A percentile compares a stretch with the other conserved stretches of the same genome.
These are phyloP conservation scores for Ophion ellenae DNA, from an alignment of 2,888 invertebrate genomes.

Conservation along the genomic window DNA sequence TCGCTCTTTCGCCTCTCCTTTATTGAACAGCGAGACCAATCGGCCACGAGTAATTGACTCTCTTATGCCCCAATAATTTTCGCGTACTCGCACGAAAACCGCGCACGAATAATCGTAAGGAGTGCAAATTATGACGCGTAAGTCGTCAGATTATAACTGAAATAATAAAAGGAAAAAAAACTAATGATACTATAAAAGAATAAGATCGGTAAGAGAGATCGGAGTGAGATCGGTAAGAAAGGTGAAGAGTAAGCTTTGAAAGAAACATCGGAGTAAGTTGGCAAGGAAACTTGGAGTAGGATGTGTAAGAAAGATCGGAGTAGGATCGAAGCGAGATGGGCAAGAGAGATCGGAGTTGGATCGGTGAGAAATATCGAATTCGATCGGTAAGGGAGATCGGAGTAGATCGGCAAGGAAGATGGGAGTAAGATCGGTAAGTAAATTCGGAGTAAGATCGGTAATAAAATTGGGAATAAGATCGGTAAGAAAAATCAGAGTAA, in stretches of 20 bases:
- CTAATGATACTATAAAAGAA: background rate
- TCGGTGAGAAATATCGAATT: background rate
- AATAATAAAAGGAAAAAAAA: background rate
- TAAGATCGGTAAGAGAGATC: background rate
- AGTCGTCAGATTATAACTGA: background rate
- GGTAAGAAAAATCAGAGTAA: no score
- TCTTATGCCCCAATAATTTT: constrained; percentile 26
- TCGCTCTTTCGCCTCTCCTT: background rate
- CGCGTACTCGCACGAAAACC: background rate
- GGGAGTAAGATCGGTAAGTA: no score
- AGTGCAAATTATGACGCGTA: background rate
- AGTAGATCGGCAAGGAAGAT: no score
- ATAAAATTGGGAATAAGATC: no score
- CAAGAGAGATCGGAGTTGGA: background rate
- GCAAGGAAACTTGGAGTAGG: background rate
- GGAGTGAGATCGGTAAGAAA: background rate
- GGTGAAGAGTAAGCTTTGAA: no score
- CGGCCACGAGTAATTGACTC: background rate
- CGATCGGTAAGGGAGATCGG: background rate
- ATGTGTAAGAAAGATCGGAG: background rate
- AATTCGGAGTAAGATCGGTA: no score
- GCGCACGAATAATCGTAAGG: background rate
- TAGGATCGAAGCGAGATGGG: background rate
- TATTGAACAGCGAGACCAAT: constrained; percentile 8
- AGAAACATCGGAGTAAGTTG: background rate